Conservation (phyloP, 2,888 invertebrate species). For the Parnassius glacialis region DNA sequence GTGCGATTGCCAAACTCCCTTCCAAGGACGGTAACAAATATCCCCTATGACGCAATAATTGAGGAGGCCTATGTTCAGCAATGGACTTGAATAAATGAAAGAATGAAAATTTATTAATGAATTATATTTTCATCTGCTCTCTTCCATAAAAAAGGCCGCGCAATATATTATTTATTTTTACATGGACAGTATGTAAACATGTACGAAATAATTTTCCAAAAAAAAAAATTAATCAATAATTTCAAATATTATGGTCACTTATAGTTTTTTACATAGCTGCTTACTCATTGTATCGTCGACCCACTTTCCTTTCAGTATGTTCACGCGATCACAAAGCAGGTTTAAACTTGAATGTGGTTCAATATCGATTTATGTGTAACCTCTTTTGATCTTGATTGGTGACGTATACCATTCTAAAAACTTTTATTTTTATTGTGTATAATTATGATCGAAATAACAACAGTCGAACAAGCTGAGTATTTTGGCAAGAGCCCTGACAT, state of each 20-base stretch:
- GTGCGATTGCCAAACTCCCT: too few species aligned
- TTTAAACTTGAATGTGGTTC: constrained; percentile 39
- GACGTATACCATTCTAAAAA: background rate
- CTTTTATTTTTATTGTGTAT: background rate
- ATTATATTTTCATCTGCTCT: too few species aligned
- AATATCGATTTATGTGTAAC: constrained; percentile 16
- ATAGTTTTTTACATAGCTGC: constrained; percentile 13
- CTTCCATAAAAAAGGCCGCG: too few species aligned
- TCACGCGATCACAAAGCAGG: constrained; percentile 37
- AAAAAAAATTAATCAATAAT: background rate
- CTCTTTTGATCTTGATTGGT: constrained; percentile 24
- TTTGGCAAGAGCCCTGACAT: too few species aligned
- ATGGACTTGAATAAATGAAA: too few species aligned
- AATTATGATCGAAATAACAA: background rate
- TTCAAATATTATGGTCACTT: background rate
- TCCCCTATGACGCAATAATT: too few species aligned
- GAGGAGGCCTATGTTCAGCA: too few species aligned
- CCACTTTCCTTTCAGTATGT: constrained; percentile 41
- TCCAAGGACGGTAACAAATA: too few species aligned
- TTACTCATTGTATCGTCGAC: constrained; percentile 48
- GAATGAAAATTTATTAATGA: too few species aligned
- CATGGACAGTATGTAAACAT: too few species aligned
- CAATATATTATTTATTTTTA: too few species aligned
- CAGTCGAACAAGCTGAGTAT: too few species aligned
- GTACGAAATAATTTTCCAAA: background rate